Percentiles rank a stretch among this genome's conserved stretches.
Evolutionary conservation across 1,140 invertebrate genomes (phyloP).

Genomic region (Apis mellifera): DNA sequence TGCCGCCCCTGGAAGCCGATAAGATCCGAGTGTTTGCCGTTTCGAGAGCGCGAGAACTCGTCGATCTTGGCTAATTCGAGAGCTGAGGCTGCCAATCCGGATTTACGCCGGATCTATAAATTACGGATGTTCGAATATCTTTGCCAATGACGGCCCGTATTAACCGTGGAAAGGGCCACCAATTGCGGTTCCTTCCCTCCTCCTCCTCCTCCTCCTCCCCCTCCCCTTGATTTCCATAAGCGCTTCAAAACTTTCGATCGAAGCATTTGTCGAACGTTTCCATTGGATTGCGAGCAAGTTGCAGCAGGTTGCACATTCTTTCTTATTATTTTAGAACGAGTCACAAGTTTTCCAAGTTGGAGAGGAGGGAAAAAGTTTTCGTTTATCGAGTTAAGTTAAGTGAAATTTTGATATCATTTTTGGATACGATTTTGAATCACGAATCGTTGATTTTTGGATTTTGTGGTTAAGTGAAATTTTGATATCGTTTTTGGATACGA

Average conservation of each 20-base stretch:
- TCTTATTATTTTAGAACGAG: background rate
- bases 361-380: background rate
- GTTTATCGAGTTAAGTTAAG: too few species aligned
- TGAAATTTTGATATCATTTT: background rate
- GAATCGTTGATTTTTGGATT: too few species aligned
- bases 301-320: background rate
- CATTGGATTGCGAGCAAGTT: background rate
- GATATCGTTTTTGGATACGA: too few species aligned
- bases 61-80: slow-evolving; percentile 25
- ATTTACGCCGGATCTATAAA: slow-evolving; percentile 35
- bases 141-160: background rate
- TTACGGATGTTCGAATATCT: slow-evolving; percentile 44
- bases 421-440: background rate
- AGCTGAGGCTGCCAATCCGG: slow-evolving; percentile 9
- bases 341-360: background rate
- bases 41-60: background rate
- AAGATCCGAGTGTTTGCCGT: slow-evolving; percentile 31
- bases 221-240: background rate
- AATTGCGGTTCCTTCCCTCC: background rate
- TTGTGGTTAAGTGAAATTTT: background rate
- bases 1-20: slow-evolving; percentile 27
- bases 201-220: too few species aligned
- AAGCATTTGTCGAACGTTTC: background rate
- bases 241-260: slow-evolving; percentile 18
- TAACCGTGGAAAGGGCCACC: too few species aligned